Conservation (phyloP, 2,113 vertebrate genomes). For the Nothobranchius furzeri region DNA sequence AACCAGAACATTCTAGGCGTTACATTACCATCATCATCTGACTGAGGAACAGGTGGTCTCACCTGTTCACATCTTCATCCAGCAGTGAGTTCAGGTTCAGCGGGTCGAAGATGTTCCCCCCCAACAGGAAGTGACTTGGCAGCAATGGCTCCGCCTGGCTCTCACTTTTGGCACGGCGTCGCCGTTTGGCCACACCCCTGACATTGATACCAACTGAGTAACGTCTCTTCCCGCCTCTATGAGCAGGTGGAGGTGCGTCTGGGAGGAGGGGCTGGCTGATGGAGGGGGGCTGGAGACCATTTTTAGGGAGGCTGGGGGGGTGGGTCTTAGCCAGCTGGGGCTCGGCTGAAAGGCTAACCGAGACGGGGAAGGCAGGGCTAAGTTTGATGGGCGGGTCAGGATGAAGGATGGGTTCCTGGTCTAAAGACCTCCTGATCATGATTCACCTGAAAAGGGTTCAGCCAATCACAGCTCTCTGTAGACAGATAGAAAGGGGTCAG, state of each 20-base stretch:
- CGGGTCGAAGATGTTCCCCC: constrained; percentile 93
- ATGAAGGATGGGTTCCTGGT: constrained; percentile 60
- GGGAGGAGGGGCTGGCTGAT: constrained; percentile 34
- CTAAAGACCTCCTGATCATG: constrained; percentile 74
- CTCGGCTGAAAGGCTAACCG: constrained; percentile 48
- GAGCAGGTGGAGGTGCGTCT: constrained; percentile 41
- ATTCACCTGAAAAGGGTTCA: constrained; percentile 3
- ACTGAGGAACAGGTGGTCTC: not conserved
- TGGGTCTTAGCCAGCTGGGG: constrained; percentile 36
- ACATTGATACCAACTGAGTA: constrained; percentile 83
- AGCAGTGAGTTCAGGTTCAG: constrained; percentile 91
- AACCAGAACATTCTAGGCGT: no score
- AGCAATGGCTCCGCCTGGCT: constrained; percentile 82
- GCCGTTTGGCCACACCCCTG: constrained; percentile 84
- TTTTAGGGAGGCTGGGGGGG: constrained; percentile 62
- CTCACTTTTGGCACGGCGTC: constrained; percentile 84
- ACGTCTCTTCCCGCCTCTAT: constrained; percentile 79
- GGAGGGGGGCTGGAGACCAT: constrained; percentile 75
- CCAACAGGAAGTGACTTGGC: constrained; percentile 88
- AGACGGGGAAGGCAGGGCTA: constrained; percentile 28
- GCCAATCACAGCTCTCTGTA: constrained; percentile 47
- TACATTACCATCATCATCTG: no score
- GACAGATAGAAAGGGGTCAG: constrained; percentile 1
- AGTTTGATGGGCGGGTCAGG: constrained; percentile 18
- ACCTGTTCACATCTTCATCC: constrained; percentile 89